Evolutionary conservation across 2,888 invertebrate genomes (phyloP), one percentile per base, ranked within the genome.

Genomic region (Xestia c-nigrum): DNA sequence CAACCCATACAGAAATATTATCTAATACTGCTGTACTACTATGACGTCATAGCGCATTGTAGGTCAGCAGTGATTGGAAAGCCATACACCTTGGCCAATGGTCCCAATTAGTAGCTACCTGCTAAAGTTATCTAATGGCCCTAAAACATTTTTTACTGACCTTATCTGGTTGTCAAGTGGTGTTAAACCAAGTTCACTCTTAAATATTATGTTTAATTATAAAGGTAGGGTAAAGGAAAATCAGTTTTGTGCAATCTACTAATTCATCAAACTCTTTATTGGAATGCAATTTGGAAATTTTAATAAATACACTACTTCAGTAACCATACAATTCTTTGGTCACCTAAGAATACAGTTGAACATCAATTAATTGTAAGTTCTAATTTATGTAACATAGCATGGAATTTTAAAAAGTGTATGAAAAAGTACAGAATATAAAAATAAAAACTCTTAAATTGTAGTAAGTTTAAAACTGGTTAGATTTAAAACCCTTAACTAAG

Each of bases 61-160:
- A 77, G 86, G 86, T 85, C 80, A 83, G n/a, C 83, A 61, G 76
- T 76, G 73, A 85, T 84, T 85, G 85, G 75, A 84, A 83, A 84
- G 85, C 57, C 72, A 81, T 72, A 74, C 77, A 85, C 83, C 82
- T 78, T 78, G 85, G 78, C 75, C 75, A 63, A 55, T 78, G 50
- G 63, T 52, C 38, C 71, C 24, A 78, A 85, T 78, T 71, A 85
- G 75, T 68, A 71, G 31, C 43, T 31, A 78, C 14, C 46, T 50
- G 43, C 38, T 50, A 52, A n/a, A 64, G 66, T 84, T 84, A 84
- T 72, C 72, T 81, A 85, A 81, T 0, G 9, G 43, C 59, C 59
- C 40, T 75, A 38, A 61, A 66, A 61, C 50, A 50, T 67, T 61
- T 46, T 65, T 10, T 69, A 50, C 66, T 52, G 43, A 67, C 31